phyloP scores from a whole-genome alignment of 2,113 vertebrate genomes.

The Chionis minor region DNA sequence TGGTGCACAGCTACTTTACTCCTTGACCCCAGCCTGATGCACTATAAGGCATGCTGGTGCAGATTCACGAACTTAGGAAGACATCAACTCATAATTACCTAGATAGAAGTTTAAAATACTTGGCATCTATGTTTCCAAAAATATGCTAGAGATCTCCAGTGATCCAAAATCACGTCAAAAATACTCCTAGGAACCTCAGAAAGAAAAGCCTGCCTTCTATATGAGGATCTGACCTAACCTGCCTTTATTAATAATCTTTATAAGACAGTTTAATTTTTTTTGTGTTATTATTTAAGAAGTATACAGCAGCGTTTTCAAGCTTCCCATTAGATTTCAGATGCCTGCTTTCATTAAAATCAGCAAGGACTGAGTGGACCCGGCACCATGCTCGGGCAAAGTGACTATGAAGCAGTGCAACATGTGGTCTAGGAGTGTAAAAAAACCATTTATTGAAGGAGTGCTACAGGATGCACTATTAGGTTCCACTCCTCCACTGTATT shows the following conservation, averaged over 20 bases:
- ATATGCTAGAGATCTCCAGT: neutral
- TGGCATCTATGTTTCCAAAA: neutral
- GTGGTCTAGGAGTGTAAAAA: neutral
- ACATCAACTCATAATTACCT: neutral
- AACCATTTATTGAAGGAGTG: neutral
- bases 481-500: neutral
- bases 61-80: neutral
- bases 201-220: neutral
- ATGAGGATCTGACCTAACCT: neutral
- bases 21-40: neutral
- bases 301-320: neutral
- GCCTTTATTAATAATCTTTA: neutral
- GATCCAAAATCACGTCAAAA: neutral
- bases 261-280: neutral
- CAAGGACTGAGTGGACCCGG: neutral
- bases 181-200: neutral
- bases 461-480: neutral
- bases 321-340: neutral
- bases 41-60: neutral
- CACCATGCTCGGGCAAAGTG: neutral
- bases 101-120: neutral
- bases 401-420: rapidly evolving
- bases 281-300: neutral
- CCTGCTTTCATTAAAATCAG: neutral
- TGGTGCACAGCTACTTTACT: neutral